A percentile compares a stretch with the other conserved stretches of the same genome.
phyloP scores from a whole-genome alignment of 2,888 invertebrate species.

The Cryptus viduatorius region DNA sequence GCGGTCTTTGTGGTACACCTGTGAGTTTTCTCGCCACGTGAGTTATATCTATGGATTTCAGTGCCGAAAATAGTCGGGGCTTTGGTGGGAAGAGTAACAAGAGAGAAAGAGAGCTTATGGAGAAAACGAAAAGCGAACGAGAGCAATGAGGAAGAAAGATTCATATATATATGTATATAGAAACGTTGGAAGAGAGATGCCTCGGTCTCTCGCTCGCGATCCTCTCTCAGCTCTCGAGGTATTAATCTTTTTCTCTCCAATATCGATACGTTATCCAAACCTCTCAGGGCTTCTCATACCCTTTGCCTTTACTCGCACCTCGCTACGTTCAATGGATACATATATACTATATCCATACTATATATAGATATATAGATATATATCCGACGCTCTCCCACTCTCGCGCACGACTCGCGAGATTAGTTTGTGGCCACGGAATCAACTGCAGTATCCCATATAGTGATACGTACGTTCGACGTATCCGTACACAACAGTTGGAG shows the following conservation, averaged over 20 bases:
- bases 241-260: constrained; percentile 77
- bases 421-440: constrained; percentile 74
- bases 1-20: constrained; percentile 56
- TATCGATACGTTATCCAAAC: constrained; percentile 76
- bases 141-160: constrained; percentile 35
- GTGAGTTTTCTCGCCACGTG: neutral
- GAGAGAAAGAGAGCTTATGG: constrained; percentile 14
- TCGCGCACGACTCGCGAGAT: constrained; percentile 72
- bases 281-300: constrained; percentile 71
- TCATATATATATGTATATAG: neutral
- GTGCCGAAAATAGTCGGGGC: constrained; percentile 57
- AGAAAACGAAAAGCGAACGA: constrained; percentile 44
- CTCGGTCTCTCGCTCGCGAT: constrained; percentile 47
- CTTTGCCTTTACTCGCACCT: constrained; percentile 46
- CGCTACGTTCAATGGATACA: constrained; percentile 39
- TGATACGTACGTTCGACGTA: constrained; percentile 37
- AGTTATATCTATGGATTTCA: constrained; percentile 32
- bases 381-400: constrained; percentile 65
- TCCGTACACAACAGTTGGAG: constrained; percentile 45
- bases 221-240: constrained; percentile 66
- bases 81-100: constrained; percentile 42
- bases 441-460: constrained; percentile 61
- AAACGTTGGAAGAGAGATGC: constrained; percentile 43
- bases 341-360: constrained; percentile 21
- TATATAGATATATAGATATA: constrained; percentile 2